Percentiles rank a stretch among this genome's conserved stretches.
These are phyloP conservation scores for Ophioninae sp. DNA, from an alignment of 2,888 invertebrate genomes.

Conservation along the genomic window DNA sequence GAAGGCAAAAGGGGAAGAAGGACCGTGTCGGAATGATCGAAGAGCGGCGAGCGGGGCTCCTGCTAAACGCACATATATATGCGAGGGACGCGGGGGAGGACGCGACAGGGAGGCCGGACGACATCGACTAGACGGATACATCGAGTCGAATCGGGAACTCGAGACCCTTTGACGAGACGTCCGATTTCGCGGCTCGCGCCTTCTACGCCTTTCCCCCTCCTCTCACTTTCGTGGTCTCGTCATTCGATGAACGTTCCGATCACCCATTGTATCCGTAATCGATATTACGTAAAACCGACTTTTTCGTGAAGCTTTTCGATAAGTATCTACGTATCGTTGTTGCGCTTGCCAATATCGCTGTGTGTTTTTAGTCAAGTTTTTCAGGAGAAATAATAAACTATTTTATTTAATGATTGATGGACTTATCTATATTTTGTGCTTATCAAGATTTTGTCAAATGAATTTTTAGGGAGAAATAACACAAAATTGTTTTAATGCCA, in stretches of 20 bases:
- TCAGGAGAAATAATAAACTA: too few species aligned
- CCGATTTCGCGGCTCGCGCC: slow-evolving; percentile 59
- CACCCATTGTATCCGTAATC: background rate
- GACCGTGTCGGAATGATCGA: slow-evolving; percentile 64
- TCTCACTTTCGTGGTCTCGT: slow-evolving; percentile 35
- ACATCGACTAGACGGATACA: slow-evolving; percentile 64
- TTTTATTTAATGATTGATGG: too few species aligned
- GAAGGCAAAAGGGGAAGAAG: slow-evolving; percentile 43
- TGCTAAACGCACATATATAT: slow-evolving; percentile 48
- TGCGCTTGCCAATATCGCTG: too few species aligned
- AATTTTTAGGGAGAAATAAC: too few species aligned
- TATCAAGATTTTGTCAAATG: too few species aligned
- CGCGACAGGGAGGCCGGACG: slow-evolving; percentile 27
- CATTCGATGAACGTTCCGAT: background rate
- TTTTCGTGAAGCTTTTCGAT: background rate
- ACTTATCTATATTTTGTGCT: too few species aligned
- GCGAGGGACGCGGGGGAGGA: slow-evolving; percentile 17
- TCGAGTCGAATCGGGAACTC: slow-evolving; percentile 62
- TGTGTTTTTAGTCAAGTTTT: too few species aligned
- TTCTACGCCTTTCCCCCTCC: slow-evolving; percentile 40
- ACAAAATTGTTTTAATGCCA: too few species aligned
- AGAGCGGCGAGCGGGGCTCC: slow-evolving; percentile 50
- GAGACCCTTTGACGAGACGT: slow-evolving; percentile 60
- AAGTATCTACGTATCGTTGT: background rate
- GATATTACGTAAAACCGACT: background rate